phyloP scores from a whole-genome alignment of 2,888 invertebrate species.

The Abrostola tripartita region DNA sequence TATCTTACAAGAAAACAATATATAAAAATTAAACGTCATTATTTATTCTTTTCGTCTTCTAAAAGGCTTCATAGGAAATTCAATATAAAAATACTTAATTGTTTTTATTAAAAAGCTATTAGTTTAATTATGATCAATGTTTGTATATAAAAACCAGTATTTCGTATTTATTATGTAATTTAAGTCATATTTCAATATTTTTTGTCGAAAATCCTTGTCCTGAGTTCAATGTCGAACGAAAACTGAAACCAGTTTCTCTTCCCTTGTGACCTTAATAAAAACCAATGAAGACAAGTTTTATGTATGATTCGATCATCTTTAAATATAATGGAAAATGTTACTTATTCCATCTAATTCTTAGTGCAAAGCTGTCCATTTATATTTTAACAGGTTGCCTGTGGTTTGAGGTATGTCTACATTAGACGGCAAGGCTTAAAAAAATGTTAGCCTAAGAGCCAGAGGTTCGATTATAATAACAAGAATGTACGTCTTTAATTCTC shows the following conservation, averaged over 20 bases:
- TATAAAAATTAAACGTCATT: too few species aligned
- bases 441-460: too few species aligned
- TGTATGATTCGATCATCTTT: neutral
- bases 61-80: too few species aligned
- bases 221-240: slow-evolving; percentile 58
- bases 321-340: neutral
- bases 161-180: slow-evolving; percentile 10
- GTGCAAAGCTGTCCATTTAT: slow-evolving; percentile 13
- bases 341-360: slow-evolving; percentile 12
- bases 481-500: too few species aligned
- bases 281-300: slow-evolving; percentile 1
- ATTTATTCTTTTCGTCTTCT: too few species aligned
- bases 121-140: neutral
- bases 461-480: too few species aligned
- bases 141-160: neutral
- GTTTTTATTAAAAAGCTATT: neutral
- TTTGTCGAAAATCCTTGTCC: slow-evolving; percentile 47
- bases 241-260: slow-evolving; percentile 50
- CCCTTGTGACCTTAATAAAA: slow-evolving; percentile 20
- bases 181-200: slow-evolving; percentile 25
- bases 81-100: too few species aligned
- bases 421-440: neutral
- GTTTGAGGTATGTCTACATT: neutral
- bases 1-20: too few species aligned
- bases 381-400: neutral